A percentile compares a stretch with the other conserved stretches of the same genome.
phyloP scores from a whole-genome alignment of 1,140 invertebrate species.

The Brachystomella parvula region DNA sequence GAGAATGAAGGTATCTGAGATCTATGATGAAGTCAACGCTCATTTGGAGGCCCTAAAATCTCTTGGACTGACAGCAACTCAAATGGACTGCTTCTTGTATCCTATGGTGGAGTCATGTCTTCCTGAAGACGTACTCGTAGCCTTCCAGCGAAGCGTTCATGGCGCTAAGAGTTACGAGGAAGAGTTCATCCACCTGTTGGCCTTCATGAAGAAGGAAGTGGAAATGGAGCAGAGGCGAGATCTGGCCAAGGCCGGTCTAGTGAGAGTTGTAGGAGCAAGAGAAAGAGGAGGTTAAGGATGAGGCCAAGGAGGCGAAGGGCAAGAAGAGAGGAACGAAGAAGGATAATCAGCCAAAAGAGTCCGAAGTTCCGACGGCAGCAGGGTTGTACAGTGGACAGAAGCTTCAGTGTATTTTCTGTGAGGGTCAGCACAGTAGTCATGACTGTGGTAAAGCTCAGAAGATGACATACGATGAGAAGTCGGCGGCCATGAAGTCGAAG shows the following conservation, averaged over 20 bases:
- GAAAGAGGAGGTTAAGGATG: not conserved
- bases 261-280: not conserved
- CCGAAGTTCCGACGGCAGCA: conserved; percentile 6
- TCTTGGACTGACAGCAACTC: conserved; percentile 39
- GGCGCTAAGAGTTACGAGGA: not conserved
- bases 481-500: not conserved
- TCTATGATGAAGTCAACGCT: conserved; percentile 40
- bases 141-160: conserved; percentile 32
- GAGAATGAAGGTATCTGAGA: not conserved
- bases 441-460: conserved; percentile 4
- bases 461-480: conserved; percentile 13
- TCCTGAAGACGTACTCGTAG: conserved; percentile 38
- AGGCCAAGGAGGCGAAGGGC: not conserved
- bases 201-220: conserved; percentile 39
- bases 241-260: conserved; percentile 20
- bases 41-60: conserved; percentile 40
- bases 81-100: conserved; percentile 39
- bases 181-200: conserved; percentile 24
- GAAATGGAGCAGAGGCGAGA: conserved; percentile 37
- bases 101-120: conserved; percentile 41
- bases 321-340: not conserved
- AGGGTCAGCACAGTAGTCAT: conserved; percentile 7
- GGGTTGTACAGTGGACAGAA: not conserved
- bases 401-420: conserved; percentile 20
- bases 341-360: not conserved